Percentiles rank a stretch among this genome's conserved stretches.
Conservation (phyloP, 2,113 vertebrate species). For the Sturnus vulgaris region DNA sequence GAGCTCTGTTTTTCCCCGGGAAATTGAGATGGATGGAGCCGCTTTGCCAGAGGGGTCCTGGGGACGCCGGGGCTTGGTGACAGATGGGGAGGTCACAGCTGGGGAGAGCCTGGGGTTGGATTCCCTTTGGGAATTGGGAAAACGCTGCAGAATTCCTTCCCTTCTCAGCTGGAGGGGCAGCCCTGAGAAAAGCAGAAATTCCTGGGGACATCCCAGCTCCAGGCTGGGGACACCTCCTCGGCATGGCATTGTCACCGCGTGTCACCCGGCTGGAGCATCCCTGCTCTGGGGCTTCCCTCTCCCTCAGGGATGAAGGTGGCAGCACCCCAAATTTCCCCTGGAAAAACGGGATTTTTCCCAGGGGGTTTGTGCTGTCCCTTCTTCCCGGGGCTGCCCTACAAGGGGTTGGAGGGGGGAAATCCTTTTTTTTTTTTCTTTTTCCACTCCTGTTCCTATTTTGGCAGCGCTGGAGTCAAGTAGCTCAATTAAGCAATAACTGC, state of each 20-base stretch:
- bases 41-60: background rate
- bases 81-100: background rate
- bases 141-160: accelerated
- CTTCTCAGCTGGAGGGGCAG: background rate
- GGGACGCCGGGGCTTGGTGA: background rate
- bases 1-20: background rate
- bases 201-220: accelerated
- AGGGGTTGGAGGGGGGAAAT: background rate
- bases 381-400: accelerated
- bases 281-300: background rate
- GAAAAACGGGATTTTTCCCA: accelerated
- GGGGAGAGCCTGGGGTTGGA: background rate
- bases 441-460: background rate
- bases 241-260: accelerated
- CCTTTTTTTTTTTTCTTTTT: background rate
- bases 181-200: background rate
- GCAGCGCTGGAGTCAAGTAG: constrained; percentile 61
- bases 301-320: background rate
- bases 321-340: background rate
- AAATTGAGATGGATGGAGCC: background rate
- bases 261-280: background rate
- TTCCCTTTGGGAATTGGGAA: background rate
- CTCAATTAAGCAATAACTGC: constrained; percentile 67
- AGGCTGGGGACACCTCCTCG: accelerated
- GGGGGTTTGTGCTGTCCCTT: background rate